Evolutionary conservation across 2,888 invertebrate genomes (phyloP).

Genomic region (Callinectes sapidus): DNA sequence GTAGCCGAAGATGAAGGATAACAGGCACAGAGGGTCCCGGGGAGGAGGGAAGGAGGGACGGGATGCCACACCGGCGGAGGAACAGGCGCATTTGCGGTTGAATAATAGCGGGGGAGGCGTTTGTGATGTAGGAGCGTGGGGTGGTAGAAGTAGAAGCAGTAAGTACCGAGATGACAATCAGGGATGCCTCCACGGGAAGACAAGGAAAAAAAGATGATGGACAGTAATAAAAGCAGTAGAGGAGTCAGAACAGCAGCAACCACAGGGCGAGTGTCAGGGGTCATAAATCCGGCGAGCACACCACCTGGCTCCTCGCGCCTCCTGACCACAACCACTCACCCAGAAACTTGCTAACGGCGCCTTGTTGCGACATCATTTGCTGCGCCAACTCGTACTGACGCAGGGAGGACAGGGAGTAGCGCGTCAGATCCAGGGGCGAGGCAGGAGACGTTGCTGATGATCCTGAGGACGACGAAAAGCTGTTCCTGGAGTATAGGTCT

Average conservation of each 20-base stretch:
- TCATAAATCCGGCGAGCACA: slow-evolving; percentile 3
- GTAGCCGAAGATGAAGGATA: not conserved
- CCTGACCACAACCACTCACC: slow-evolving; percentile 81
- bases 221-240: not conserved
- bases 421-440: slow-evolving; percentile 59
- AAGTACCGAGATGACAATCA: slow-evolving; percentile 3
- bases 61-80: not conserved
- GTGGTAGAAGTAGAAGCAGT: slow-evolving; percentile 26
- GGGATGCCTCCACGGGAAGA: slow-evolving; percentile 11
- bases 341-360: slow-evolving; percentile 90
- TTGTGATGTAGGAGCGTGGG: not conserved
- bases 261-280: slow-evolving; percentile 14
- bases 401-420: slow-evolving; percentile 67
- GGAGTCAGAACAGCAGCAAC: slow-evolving; percentile 13
- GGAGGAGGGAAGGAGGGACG: not conserved
- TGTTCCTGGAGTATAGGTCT: slow-evolving; percentile 54
- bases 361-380: slow-evolving; percentile 80
- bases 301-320: slow-evolving; percentile 36
- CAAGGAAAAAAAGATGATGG: not conserved
- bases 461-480: slow-evolving; percentile 43
- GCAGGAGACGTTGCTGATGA: slow-evolving; percentile 46
- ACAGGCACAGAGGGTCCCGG: not conserved
- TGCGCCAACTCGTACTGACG: slow-evolving; percentile 70
- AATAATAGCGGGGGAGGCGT: not conserved
- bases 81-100: slow-evolving; percentile 9